Evolutionary conservation across 2,888 invertebrate species (phyloP).

Genomic region (Drosophila anomelani): DNA sequence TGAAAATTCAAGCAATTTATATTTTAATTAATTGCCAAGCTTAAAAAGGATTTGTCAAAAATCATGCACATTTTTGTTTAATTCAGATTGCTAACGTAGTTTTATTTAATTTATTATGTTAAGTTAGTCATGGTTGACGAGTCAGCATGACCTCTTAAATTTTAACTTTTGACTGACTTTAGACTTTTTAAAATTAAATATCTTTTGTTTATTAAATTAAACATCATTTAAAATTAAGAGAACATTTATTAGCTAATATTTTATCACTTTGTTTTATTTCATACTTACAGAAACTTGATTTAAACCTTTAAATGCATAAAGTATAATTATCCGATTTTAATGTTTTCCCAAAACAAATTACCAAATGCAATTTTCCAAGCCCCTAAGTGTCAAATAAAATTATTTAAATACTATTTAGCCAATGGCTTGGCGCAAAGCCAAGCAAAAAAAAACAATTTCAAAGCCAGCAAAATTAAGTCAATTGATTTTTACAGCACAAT

Average conservation of each 20-base stretch:
- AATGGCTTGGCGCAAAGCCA: slow-evolving; percentile 4
- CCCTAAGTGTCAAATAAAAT: slow-evolving; percentile 26
- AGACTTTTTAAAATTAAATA: no score
- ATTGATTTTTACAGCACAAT: slow-evolving; percentile 38
- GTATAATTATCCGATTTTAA: slow-evolving; percentile 10
- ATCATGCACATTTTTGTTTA: not conserved
- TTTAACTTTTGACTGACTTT: no score
- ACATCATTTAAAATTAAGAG: no score
- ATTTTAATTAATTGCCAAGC: slow-evolving; percentile 8
- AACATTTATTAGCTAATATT: not conserved
- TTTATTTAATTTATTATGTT: not conserved
- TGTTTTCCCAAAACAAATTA: slow-evolving; percentile 4
- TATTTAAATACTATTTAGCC: slow-evolving; percentile 29
- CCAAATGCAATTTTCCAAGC: slow-evolving; percentile 9
- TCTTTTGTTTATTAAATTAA: no score
- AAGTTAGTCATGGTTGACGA: no score
- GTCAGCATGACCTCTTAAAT: no score
- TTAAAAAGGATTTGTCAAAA: not conserved
- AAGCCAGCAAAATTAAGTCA: slow-evolving; percentile 36
- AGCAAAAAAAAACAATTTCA: slow-evolving; percentile 20
- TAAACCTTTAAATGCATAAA: not conserved
- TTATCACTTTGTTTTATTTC: not conserved
- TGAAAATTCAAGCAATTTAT: not conserved
- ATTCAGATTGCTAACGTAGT: not conserved
- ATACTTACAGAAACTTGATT: not conserved